Base-by-base conservation (phyloP, 2,888 invertebrate species). In the Sarcophaga caerulescens region DNA sequence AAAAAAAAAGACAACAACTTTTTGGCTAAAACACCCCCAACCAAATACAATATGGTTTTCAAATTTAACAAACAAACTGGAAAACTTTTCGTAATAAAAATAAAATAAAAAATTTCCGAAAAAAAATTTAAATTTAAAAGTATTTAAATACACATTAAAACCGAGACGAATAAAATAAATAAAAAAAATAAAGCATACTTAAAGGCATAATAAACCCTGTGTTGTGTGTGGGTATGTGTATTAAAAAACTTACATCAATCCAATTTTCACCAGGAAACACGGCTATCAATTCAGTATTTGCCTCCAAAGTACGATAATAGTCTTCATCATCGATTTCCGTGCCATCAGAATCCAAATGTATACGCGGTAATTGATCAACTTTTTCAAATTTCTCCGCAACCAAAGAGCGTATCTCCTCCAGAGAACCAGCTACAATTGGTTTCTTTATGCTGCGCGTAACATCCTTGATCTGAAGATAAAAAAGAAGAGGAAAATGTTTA, bases 261-360 rank as follows among this genome's bases (percentile, higher is more conserved):
- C 97, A 97, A 91, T 96, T 96, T 92, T 97, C 96, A 89, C 95
- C 95, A 10, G 95, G 95, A 88, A 95, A 95, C 75, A 98, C 94
- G 73, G 97, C 95, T 96, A 98, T 97, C 87, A 97, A 94, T 90
- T 96, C 96, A 21, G 98, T 97, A 90, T 98, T 97, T 88, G 96
- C 96, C 90, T 98, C 98, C 87, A 98, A 94, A 3, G 98, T 98
- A 70, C 96, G 96, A 93, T 98, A 98, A 93, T 98, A 98, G 92
- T 98, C 98, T 92, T 98, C 98, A 91, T 98, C 98, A 90, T 98
- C 98, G 73, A 98, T 97, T 94, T 98, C 98, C 0, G 98, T 98
- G 52, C 98, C 98, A 94, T 98, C 98, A 71, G 95, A 96, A 92
- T 98, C 98, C 89, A 98, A 94, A 60, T 98, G 98, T 83, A 98